phyloP scores from a whole-genome alignment of 1,140 invertebrate species.

The Leucophenga varia region DNA sequence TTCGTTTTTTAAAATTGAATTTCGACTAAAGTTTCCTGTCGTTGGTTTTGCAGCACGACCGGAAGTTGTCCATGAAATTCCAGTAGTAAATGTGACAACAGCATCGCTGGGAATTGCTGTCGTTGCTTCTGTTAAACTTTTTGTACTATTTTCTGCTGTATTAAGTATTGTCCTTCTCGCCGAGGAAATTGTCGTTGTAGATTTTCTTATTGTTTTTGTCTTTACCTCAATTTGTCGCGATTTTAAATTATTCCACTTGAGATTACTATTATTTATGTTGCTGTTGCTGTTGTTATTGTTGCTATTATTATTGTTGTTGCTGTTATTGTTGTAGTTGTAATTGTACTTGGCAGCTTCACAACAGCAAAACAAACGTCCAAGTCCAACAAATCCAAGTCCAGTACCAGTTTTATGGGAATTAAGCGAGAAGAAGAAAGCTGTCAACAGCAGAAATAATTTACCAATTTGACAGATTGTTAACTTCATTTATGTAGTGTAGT shows the following conservation, averaged over 20 bases:
- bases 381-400: background rate
- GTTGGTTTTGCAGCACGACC: too few relatives aligned
- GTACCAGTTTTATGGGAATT: conserved; percentile 37
- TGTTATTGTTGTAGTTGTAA: conserved; percentile 25
- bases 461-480: conserved; percentile 55
- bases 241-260: too few relatives aligned
- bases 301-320: conserved; percentile 6
- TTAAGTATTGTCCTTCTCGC: background rate
- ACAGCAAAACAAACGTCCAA: conserved; percentile 13
- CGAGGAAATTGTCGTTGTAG: too few relatives aligned
- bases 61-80: conserved; percentile 21
- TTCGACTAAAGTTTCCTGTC: conserved; percentile 25
- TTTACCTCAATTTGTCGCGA: too few relatives aligned
- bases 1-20: conserved; percentile 42
- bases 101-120: conserved; percentile 7
- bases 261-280: too few relatives aligned
- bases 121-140: conserved; percentile 9
- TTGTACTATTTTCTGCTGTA: background rate
- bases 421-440: conserved; percentile 48
- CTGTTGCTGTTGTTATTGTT: conserved; percentile 1
- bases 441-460: conserved; percentile 57
- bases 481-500: conserved; percentile 55
- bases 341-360: conserved; percentile 10
- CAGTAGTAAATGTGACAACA: conserved; percentile 8
- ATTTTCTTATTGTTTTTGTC: too few relatives aligned